These are phyloP conservation scores for Seira sanloemensis DNA, from an alignment of 2,888 invertebrate genomes.

Conservation along the genomic window DNA sequence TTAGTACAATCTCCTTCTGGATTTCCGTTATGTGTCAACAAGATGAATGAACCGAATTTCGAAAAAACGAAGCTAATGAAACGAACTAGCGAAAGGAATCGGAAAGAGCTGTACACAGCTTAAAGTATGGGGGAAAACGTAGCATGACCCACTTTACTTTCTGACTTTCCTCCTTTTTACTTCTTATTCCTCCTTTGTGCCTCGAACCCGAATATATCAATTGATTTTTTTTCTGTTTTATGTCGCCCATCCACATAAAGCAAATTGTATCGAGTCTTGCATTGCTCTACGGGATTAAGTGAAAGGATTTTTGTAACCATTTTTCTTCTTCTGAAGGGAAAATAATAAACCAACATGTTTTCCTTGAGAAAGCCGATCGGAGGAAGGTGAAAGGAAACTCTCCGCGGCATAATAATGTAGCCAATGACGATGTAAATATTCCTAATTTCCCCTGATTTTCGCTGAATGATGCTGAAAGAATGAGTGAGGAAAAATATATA, in stretches of 20 bases:
- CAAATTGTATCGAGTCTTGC: not conserved
- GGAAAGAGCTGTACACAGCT: conserved; percentile 40
- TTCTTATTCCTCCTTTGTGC: not conserved
- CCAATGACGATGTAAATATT: too few relatives aligned
- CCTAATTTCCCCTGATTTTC: too few relatives aligned
- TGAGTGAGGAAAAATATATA: too few relatives aligned
- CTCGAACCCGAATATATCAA: conserved; percentile 18
- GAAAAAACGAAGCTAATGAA: conserved; percentile 57
- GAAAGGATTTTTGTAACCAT: not conserved
- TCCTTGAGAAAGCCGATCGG: too few relatives aligned
- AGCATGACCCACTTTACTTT: conserved; percentile 49
- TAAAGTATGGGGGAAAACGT: conserved; percentile 20
- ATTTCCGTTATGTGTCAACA: conserved; percentile 64
- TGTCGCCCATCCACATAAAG: not conserved
- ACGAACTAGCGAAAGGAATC: conserved; percentile 39
- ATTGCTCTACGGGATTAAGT: not conserved
- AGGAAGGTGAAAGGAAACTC: too few relatives aligned
- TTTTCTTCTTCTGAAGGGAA: not conserved
- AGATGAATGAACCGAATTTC: conserved; percentile 63
- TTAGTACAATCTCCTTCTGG: conserved; percentile 40
- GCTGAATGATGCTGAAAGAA: too few relatives aligned
- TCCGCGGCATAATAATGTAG: too few relatives aligned
- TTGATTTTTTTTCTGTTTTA: conserved; percentile 2
- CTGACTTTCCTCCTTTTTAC: conserved; percentile 26
- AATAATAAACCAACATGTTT: too few relatives aligned